These are phyloP conservation scores for Grammomys surdaster DNA, from an alignment of 2,113 vertebrate species.

Conservation along the genomic window DNA sequence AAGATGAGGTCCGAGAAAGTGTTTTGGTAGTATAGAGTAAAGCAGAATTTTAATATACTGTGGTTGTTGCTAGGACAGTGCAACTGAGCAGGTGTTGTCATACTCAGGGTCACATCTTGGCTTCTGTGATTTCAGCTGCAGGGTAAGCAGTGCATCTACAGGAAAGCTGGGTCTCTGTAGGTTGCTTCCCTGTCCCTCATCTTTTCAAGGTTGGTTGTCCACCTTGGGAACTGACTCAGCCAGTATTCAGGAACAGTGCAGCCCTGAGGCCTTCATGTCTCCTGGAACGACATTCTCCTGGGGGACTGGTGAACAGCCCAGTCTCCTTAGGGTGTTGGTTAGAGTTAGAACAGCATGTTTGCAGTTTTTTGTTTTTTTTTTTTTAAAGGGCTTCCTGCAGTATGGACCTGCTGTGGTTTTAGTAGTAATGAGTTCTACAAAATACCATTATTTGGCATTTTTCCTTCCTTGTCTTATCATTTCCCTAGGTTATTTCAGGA, in stretches of 20 bases:
- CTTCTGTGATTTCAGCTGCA: not conserved
- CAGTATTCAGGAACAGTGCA: not conserved
- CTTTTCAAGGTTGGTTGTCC: not conserved
- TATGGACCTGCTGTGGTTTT: not conserved
- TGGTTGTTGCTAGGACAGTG: not conserved
- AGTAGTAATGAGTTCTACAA: not conserved
- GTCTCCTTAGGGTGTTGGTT: not conserved
- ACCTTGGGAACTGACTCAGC: not conserved
- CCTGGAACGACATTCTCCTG: not conserved
- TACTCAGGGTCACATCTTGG: not conserved
- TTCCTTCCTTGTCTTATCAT: not conserved
- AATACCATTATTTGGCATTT: conserved; percentile 15
- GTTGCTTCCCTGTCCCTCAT: not conserved
- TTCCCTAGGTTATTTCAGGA: not conserved
- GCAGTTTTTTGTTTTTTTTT: not conserved
- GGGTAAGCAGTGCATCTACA: not conserved
- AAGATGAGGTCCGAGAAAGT: not conserved
- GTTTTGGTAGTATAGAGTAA: not conserved
- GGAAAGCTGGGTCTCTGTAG: not conserved
- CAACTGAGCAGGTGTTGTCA: not conserved
- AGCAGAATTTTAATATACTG: not conserved
- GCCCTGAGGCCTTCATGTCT: not conserved
- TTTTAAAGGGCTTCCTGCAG: not conserved
- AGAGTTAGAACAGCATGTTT: not conserved
- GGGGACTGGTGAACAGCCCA: not conserved